Conservation (phyloP, 1,140 invertebrate species). For the Penaeus japonicus region DNA sequence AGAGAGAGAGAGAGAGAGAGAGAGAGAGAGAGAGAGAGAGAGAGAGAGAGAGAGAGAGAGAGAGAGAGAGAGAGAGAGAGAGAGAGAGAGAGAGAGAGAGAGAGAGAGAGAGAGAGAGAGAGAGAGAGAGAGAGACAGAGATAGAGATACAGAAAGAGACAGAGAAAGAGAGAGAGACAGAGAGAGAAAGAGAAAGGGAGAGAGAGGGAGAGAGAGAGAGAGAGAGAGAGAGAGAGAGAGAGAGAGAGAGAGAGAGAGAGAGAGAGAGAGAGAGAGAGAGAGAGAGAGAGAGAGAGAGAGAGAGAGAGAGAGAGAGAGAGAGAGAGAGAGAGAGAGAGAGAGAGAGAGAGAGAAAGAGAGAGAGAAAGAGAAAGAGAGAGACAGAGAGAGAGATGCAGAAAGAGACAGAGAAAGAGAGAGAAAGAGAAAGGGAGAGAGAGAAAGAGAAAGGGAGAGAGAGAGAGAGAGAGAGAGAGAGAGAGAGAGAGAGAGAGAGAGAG, state of each 20-base stretch:
- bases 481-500: not conserved
- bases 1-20: not conserved
- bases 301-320: constrained; percentile 9
- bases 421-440: not conserved
- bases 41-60: not conserved
- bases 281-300: no score
- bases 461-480: not conserved
- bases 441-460: not conserved
- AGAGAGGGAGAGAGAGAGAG: no score
- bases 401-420: not conserved
- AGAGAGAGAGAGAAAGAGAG: not conserved
- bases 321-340: not conserved
- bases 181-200: no score
- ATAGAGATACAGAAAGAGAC: no score
- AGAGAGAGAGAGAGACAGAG: not conserved
- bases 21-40: not conserved
- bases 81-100: not conserved
- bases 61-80: not conserved
- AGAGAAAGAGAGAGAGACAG: no score
- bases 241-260: no score
- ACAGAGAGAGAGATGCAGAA: constrained; percentile 20
- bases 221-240: no score
- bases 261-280: no score
- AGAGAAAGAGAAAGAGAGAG: not conserved
- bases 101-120: constrained; percentile 14